phyloP scores from a whole-genome alignment of 2,797 vertebrate species.

The Myotis myotis region DNA sequence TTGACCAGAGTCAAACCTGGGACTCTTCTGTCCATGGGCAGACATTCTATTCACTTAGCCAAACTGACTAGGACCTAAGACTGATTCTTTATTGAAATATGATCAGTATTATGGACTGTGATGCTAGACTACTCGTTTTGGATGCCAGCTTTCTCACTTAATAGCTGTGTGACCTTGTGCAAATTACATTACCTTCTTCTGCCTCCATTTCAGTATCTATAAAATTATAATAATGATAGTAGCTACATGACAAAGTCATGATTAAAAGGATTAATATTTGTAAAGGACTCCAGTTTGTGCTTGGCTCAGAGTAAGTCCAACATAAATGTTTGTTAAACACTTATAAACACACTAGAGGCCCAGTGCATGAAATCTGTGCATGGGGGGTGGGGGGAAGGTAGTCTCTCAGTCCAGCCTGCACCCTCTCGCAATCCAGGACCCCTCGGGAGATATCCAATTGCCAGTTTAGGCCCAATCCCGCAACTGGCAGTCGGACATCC shows the following conservation, averaged over 20 bases:
- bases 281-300: not conserved
- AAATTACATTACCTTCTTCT: not conserved
- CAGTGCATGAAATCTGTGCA: too few species aligned
- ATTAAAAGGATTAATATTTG: conserved; percentile 14
- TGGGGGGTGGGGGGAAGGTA: too few species aligned
- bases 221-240: not conserved
- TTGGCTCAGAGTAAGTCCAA: not conserved
- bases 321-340: not conserved
- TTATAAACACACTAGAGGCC: not conserved
- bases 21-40: too few species aligned
- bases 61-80: not conserved
- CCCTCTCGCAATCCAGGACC: too few species aligned
- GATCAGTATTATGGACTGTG: not conserved
- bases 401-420: too few species aligned
- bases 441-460: too few species aligned
- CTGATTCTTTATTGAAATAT: not conserved
- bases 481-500: too few species aligned
- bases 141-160: not conserved
- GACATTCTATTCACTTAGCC: too few species aligned
- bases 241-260: not conserved
- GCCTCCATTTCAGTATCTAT: not conserved
- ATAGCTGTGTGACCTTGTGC: not conserved
- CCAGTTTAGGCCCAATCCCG: too few species aligned
- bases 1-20: too few species aligned
- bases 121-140: not conserved